phyloP scores from a whole-genome alignment of 2,797 vertebrate genomes.

The Prunella strophiata region DNA sequence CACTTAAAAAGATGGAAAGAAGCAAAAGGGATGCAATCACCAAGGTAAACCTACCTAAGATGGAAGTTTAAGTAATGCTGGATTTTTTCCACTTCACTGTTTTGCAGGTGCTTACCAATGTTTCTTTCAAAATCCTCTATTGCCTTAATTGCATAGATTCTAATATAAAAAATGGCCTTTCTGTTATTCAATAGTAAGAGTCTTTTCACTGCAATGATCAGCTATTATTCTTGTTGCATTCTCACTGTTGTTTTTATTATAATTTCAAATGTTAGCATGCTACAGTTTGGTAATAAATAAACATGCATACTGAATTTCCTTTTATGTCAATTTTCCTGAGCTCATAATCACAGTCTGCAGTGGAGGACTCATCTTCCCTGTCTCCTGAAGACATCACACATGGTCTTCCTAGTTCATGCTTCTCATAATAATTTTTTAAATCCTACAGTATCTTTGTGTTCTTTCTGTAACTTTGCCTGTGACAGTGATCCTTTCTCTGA shows the following conservation, averaged over 20 bases:
- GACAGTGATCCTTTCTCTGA: neutral
- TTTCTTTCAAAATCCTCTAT: neutral
- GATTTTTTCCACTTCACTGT: neutral
- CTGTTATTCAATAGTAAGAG: neutral
- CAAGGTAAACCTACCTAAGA: neutral
- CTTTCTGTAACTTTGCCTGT: neutral
- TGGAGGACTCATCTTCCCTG: neutral
- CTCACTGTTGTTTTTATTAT: neutral
- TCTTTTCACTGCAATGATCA: neutral
- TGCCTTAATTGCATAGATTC: neutral
- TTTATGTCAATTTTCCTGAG: neutral
- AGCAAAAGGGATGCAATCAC: neutral
- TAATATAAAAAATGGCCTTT: neutral
- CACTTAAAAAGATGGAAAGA: neutral
- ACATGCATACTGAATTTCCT: neutral
- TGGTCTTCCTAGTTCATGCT: neutral
- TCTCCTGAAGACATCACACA: neutral
- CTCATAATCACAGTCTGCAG: neutral
- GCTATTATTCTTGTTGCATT: neutral
- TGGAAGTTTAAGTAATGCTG: neutral
- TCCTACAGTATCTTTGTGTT: neutral
- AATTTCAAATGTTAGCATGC: neutral
- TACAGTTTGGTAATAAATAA: neutral
- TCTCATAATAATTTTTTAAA: neutral
- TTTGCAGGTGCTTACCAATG: accelerated